phyloP scores from a whole-genome alignment of 2,888 invertebrate genomes.

The Meteorus colon region DNA sequence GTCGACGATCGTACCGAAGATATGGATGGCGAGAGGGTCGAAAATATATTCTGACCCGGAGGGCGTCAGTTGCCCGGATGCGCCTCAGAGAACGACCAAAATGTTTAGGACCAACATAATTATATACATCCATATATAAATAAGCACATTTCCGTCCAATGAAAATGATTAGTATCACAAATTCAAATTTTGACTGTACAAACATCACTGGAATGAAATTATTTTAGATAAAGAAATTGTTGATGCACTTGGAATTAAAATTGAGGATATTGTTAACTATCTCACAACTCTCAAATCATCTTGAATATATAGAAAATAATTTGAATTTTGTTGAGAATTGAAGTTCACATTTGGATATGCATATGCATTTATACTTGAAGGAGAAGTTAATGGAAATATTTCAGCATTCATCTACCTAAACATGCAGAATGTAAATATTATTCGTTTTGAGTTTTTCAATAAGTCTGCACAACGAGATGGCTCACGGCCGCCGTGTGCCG shows the following conservation, averaged over 20 bases:
- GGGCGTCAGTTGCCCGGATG: slow-evolving; percentile 14
- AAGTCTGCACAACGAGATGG: not conserved
- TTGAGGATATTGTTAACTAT: no score
- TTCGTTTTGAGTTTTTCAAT: slow-evolving; percentile 34
- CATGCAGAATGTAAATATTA: slow-evolving; percentile 36
- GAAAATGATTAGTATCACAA: not conserved
- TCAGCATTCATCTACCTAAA: slow-evolving; percentile 15
- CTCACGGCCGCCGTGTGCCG: slow-evolving; percentile 16
- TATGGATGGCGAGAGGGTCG: slow-evolving; percentile 29
- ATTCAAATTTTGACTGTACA: not conserved
- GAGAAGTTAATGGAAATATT: slow-evolving; percentile 13
- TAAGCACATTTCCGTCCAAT: not conserved
- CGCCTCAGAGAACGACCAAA: slow-evolving; percentile 15
- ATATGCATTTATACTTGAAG: not conserved
- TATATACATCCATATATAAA: slow-evolving; percentile 5
- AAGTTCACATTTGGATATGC: not conserved
- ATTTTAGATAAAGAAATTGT: no score
- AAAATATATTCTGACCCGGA: slow-evolving; percentile 39
- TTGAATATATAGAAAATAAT: not conserved
- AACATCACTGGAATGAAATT: no score
- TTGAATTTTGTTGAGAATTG: not conserved
- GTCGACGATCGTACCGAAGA: slow-evolving; percentile 36
- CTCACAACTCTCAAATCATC: no score
- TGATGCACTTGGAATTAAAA: no score
- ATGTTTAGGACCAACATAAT: slow-evolving; percentile 11